A percentile compares a stretch with the other conserved stretches of the same genome.
Evolutionary conservation across 2,113 vertebrate species (phyloP).

Genomic region (Seriola rivoliana): DNA sequence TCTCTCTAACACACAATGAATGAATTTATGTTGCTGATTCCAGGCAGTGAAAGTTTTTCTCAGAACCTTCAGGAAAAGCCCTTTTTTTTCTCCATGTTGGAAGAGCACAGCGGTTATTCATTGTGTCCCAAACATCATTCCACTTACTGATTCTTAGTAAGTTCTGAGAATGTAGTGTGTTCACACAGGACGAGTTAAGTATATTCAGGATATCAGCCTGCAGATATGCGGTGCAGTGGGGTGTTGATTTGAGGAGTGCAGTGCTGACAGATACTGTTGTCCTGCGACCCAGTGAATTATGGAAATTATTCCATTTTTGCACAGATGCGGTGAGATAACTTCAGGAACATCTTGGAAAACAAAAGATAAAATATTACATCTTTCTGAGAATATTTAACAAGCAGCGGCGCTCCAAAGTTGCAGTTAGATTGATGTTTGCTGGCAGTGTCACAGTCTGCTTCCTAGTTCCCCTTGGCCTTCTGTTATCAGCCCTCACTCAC

Average conservation of each 20-base stretch:
- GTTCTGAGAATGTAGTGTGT: neutral
- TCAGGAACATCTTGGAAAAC: neutral
- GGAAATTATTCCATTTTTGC: neutral
- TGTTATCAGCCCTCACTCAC: too few species aligned
- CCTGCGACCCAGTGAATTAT: neutral
- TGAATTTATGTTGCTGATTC: conserved; percentile 47
- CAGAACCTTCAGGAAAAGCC: conserved; percentile 42
- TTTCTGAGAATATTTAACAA: neutral
- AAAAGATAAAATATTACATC: neutral
- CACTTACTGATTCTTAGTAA: conserved; percentile 15
- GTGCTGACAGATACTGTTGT: neutral
- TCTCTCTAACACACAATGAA: conserved; percentile 20
- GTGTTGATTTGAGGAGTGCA: neutral
- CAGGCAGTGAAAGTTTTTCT: conserved; percentile 38
- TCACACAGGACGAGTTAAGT: conserved; percentile 3
- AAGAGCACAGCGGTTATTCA: conserved; percentile 30
- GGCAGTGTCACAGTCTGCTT: too few species aligned
- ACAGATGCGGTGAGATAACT: neutral
- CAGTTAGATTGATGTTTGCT: neutral
- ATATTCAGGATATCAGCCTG: neutral
- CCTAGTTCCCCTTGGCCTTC: too few species aligned
- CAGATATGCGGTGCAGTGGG: neutral
- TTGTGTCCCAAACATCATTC: conserved; percentile 25
- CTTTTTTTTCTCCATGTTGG: neutral
- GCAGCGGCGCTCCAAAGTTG: neutral